Base-by-base conservation (phyloP, 2,113 vertebrate species). In the Paedocypris sp. region DNA sequence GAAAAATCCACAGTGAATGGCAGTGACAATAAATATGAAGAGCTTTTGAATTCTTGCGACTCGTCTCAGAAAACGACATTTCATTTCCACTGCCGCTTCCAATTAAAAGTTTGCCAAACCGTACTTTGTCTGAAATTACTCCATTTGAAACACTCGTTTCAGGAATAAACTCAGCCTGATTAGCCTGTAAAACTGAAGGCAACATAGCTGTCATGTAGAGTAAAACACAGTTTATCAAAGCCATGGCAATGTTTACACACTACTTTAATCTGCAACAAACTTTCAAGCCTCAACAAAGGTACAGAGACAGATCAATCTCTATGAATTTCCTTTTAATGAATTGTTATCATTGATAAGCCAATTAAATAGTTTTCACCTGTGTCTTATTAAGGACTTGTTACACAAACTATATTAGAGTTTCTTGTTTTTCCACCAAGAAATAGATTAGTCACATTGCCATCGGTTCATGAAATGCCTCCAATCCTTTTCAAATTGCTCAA, bases 341-440 rank as follows among this genome's bases (percentile, higher is more conserved):
- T 11, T 3, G 9, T 2, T 26, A 19, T 38, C 18, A 16, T 3
- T n/a, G 52, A 23, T 3, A 6, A 10, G 28, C 36, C 52, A 42
- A 41, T 42, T 11, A 57, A 28, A 42, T 19, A 29, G 36, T 43
- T 29, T 57, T 43, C 38, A 57, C 38, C 38, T 57, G 53, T 57
- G 23, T 6, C 53, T 57, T 18, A 28, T 56, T 56, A 23, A 12
- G n/a, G 20, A 54, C n/a, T 25, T 25, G 15, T 5, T n/a, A 15
- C 20, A 54, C 13, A 1, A 4, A 20, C 12, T 32, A 23, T 20
- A 22, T 19, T 20, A 19, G 18, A n/a, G n/a, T n/a, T n/a, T n/a
- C n/a, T n/a, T n/a, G n/a, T n/a, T n/a, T n/a, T n/a, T n/a, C n/a
- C n/a, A n/a, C n/a, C n/a, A n/a, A n/a, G n/a, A n/a, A n/a, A n/a